These are phyloP conservation scores for Cryptus viduatorius DNA, from an alignment of 2,888 invertebrate genomes.

Conservation along the genomic window DNA sequence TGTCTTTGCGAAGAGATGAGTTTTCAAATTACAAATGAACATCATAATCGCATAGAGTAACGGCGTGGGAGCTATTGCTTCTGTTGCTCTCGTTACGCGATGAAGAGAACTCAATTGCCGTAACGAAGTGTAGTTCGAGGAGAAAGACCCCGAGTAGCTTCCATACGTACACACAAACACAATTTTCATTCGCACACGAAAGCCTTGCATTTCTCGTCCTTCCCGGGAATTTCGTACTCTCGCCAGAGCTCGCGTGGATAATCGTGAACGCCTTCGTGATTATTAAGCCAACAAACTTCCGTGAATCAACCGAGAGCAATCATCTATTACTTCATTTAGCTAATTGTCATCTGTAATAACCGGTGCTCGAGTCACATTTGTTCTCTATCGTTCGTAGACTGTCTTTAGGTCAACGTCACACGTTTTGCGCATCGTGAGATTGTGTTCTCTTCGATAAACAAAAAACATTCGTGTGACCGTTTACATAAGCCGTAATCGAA, in stretches of 20 bases:
- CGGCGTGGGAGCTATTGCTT: slow-evolving; percentile 50
- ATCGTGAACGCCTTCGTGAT: slow-evolving; percentile 25
- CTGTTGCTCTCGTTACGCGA: slow-evolving; percentile 47
- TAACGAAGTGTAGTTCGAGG: slow-evolving; percentile 11
- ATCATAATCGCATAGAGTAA: slow-evolving; percentile 31
- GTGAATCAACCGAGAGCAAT: slow-evolving; percentile 47
- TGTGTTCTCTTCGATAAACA: not conserved
- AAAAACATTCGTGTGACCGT: not conserved
- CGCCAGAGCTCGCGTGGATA: slow-evolving; percentile 13
- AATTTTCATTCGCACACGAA: slow-evolving; percentile 11
- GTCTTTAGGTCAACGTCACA: slow-evolving; percentile 18
- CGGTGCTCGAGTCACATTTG: slow-evolving; percentile 16
- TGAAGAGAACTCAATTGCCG: slow-evolving; percentile 34
- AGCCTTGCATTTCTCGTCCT: slow-evolving; percentile 23
- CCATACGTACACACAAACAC: not conserved
- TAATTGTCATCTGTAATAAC: slow-evolving; percentile 59
- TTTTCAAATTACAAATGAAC: slow-evolving; percentile 37
- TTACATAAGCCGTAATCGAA: slow-evolving; percentile 1
- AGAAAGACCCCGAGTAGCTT: not conserved
- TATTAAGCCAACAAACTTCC: slow-evolving; percentile 51
- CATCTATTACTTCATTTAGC: slow-evolving; percentile 4
- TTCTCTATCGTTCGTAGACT: not conserved
- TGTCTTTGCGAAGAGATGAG: slow-evolving; percentile 9
- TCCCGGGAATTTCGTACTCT: slow-evolving; percentile 45
- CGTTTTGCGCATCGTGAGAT: not conserved